Evolutionary conservation across 2,888 invertebrate genomes (phyloP), one percentile per base, ranked within the genome.

Genomic region (Taphrorychus bicolor): DNA sequence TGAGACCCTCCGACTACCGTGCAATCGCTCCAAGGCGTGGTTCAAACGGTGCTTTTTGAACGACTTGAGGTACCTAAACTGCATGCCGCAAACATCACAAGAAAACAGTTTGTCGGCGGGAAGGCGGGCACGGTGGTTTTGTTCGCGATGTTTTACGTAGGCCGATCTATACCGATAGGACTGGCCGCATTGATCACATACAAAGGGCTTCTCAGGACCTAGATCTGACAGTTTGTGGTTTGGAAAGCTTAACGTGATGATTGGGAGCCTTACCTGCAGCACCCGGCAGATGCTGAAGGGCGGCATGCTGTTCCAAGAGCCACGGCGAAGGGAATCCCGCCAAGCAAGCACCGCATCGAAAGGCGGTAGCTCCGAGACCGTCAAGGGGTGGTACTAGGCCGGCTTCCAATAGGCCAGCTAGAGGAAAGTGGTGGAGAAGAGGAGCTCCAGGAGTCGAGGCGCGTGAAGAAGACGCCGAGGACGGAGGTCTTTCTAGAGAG

Each of bases 71-170:
- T 94, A 94, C 72, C 94, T 62, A 61, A 94, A 95, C 80, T 94
- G 94, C 94, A 94, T 94, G 68, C 94, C 94, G 81, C 94, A 95
- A 2, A 94, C 93, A 78, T 94, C 94, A 79, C 94, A 95, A 17
- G 94, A 94, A 83, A 94, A 95, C 16, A 94, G 87, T 81, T 94
- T 94, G 81, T 94, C 94, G 21, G 94, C 94, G 1, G 94, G 94
- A 49, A 94, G 84, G 16, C 94, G 86, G 2, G 94, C 94, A 17
- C 94, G 88, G 79, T 95, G 94, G 79, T 95, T 94, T 80, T 94
- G 94, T 80, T 94, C 94, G 59, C 94, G 88, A 79, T 95, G 94
- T 78, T 91, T 90, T 53, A 91, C 89, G 80, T 91, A 91, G 32
- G 94, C 94, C 42, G 94, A 94, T 67, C 94, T 87, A 81, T 94